Base-by-base conservation (phyloP, 2,797 vertebrate species). In the Sciaenops ocellatus region DNA sequence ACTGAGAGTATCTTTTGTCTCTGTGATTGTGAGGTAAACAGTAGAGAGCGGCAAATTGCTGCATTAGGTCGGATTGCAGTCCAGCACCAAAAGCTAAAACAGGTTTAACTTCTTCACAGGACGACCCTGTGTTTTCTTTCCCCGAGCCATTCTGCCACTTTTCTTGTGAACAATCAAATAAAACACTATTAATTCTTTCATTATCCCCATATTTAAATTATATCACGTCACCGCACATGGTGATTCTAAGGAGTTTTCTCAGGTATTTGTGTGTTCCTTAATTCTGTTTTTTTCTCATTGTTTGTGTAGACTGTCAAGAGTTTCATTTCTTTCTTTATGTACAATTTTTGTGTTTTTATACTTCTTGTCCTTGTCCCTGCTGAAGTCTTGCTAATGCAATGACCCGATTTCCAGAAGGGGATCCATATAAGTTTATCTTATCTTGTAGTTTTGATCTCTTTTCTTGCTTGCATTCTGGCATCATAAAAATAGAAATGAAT, bases 401-500 rank as follows among this genome's bases (percentile, higher is more conserved):
- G 80, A 76, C 56, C 69, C 62, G 51, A 62, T 87, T 79, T 80
- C 34, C 69, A 30, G 28, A 62, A 0, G 3, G 44, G 1, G 48
- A 82, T 84, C 24, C 63, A 52, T 57, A 55, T 44, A 70, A 68
- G 22, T 55, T 76, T 3, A 69, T 85, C 44, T 61, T 26, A 56
- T 80, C 46, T 63, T 5, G 9, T 41, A 41, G n/a, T 68, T 83
- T 62, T 52, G 57, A 70, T 79, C 66, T 73, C 15, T 42, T 26
- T 66, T 46, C 55, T 22, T 34, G 3, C 28, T 72, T 24, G 60
- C 30, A 52, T 41, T 51, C 47, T 70, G 66, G 56, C 57, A 74
- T 69, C 47, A 62, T 52, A 67, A 66, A 82, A 85, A 77, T 50
- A 73, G 30, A 76, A 76, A 71, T 66, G 8, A 70, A 64, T 74